Evolutionary conservation across 2,888 invertebrate species (phyloP).

Genomic region (Dysmachus trigonus): DNA sequence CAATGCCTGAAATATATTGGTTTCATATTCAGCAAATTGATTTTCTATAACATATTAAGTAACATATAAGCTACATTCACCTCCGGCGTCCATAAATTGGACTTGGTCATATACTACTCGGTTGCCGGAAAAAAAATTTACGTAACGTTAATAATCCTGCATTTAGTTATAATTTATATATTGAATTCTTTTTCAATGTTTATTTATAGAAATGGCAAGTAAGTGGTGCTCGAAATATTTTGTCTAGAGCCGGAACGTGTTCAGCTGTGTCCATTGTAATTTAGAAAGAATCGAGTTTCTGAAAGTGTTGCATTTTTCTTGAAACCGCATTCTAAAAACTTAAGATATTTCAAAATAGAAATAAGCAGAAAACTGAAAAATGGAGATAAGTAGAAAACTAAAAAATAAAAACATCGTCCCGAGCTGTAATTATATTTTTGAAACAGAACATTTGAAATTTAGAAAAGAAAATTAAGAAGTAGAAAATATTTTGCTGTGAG

Average conservation of each 20-base stretch:
- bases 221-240: not conserved
- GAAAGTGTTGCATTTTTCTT: not conserved
- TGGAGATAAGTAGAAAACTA: not conserved
- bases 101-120: constrained; percentile 64
- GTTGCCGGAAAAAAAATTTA: constrained; percentile 54
- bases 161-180: constrained; percentile 7
- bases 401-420: not conserved
- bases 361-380: too few relatives aligned
- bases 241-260: not conserved
- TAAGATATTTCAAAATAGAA: not conserved
- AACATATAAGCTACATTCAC: constrained; percentile 58
- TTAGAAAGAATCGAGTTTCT: not conserved
- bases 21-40: not conserved
- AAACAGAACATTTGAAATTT: not conserved
- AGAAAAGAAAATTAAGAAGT: not conserved
- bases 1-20: constrained; percentile 74
- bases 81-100: constrained; percentile 65
- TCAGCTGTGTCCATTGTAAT: not conserved
- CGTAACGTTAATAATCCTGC: constrained; percentile 42
- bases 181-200: constrained; percentile 1
- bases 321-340: not conserved
- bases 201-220: not conserved
- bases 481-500: not conserved
- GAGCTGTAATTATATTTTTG: not conserved
- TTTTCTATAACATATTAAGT: not conserved